phyloP scores from a whole-genome alignment of 2,888 invertebrate genomes.

The Meandrusa payeni region DNA sequence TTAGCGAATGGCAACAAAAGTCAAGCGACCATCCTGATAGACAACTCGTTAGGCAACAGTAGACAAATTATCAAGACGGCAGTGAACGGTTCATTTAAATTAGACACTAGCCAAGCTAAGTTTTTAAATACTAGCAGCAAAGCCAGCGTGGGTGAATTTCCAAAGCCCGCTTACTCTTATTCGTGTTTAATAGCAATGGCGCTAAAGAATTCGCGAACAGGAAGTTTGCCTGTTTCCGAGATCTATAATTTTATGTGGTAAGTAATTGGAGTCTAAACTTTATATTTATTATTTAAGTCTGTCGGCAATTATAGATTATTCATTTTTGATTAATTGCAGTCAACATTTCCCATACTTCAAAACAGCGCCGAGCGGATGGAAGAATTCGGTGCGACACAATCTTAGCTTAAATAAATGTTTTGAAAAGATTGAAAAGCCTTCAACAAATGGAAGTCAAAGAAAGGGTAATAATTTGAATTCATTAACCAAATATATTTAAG shows the following conservation, averaged over 20 bases:
- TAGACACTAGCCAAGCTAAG: constrained; percentile 67
- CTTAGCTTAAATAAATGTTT: constrained; percentile 98
- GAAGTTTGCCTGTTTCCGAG: constrained; percentile 97
- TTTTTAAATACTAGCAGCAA: constrained; percentile 60
- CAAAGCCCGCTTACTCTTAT: constrained; percentile 98
- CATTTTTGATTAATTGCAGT: no score
- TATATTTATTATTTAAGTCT: constrained; percentile 4
- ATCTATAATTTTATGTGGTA: constrained; percentile 99
- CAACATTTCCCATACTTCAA: constrained; percentile 99
- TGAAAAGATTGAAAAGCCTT: constrained; percentile 97
- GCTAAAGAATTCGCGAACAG: constrained; percentile 95
- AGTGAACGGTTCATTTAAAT: constrained; percentile 58
- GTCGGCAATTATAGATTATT: no score
- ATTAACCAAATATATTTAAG: no score
- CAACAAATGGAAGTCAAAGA: constrained; percentile 91
- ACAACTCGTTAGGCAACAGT: constrained; percentile 69
- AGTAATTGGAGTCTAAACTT: constrained; percentile 52
- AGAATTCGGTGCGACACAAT: constrained; percentile 98
- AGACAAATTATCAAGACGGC: constrained; percentile 77
- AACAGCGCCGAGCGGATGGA: constrained; percentile 99
- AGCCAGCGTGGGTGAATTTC: constrained; percentile 84
- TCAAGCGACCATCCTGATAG: constrained; percentile 74
- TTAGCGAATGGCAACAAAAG: constrained; percentile 70
- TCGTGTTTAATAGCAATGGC: constrained; percentile 99
- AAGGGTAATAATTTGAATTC: constrained; percentile 75